A percentile compares a stretch with the other conserved stretches of the same genome.
phyloP scores from a whole-genome alignment of 2,888 invertebrate genomes.

The Sminthurinus aureus region DNA sequence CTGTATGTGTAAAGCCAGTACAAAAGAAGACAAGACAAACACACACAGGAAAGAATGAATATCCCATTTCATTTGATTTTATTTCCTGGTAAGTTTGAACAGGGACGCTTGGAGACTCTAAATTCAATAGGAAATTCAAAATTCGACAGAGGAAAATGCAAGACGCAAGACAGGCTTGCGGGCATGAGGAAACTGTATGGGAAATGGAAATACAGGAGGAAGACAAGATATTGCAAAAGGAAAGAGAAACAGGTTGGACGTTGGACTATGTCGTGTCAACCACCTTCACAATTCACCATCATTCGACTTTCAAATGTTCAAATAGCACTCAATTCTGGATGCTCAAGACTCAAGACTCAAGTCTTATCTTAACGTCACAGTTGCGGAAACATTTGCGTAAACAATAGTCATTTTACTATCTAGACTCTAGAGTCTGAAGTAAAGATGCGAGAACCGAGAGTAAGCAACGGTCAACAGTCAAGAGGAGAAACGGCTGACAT shows the following conservation, averaged over 20 bases:
- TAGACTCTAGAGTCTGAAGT: background rate
- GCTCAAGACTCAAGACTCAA: no score
- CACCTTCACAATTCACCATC: background rate
- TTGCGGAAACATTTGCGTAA: constrained; percentile 7
- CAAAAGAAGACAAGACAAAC: background rate
- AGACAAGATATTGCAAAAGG: background rate
- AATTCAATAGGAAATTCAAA: no score
- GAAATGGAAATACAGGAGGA: background rate
- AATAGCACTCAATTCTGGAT: background rate
- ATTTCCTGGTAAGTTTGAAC: no score
- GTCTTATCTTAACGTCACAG: constrained; percentile 20
- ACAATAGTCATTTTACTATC: constrained; percentile 16
- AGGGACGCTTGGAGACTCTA: no score
- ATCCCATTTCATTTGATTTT: no score
- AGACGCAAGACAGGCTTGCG: background rate
- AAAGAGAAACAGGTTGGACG: background rate
- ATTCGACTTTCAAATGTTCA: background rate
- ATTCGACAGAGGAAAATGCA: no score
- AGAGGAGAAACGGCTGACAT: background rate
- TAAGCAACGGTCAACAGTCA: background rate
- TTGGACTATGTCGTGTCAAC: background rate
- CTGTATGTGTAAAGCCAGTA: no score
- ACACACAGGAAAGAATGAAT: no score
- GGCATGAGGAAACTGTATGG: background rate
- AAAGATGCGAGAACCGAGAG: background rate